A percentile compares a stretch with the other conserved stretches of the same genome.
Evolutionary conservation across 2,113 vertebrate species (phyloP).

Genomic region (Odocoileus hemionus): DNA sequence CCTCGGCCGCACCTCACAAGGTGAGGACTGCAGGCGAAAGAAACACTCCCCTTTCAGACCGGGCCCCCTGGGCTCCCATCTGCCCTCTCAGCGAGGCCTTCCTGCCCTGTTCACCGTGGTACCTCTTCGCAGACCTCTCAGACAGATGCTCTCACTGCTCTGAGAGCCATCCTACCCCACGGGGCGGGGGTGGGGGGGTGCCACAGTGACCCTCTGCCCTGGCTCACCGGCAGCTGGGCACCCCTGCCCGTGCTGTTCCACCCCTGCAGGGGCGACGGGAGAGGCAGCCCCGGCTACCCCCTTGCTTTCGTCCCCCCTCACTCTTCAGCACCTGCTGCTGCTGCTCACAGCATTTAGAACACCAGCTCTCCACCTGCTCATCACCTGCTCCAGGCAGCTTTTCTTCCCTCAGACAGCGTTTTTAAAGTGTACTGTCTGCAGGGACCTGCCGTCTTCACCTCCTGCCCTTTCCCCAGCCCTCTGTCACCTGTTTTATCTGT

Average conservation of each 20-base stretch:
- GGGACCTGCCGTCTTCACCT: neutral
- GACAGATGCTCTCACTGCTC: neutral
- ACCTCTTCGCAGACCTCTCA: neutral
- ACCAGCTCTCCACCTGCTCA: neutral
- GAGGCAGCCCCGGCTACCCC: neutral
- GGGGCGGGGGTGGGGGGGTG: fast-evolving
- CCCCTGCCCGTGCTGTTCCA: neutral
- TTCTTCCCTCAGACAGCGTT: neutral
- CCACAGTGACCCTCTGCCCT: neutral
- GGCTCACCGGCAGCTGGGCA: neutral
- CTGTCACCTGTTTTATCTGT: neutral
- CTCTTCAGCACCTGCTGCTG: neutral
- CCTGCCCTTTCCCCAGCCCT: neutral
- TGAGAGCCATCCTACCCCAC: neutral
- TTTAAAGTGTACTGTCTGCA: neutral
- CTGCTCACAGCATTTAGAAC: neutral
- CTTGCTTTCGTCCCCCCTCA: neutral
- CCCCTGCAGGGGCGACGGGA: neutral
- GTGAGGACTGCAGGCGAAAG: neutral
- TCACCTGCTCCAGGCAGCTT: neutral
- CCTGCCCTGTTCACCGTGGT: neutral
- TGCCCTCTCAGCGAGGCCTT: neutral
- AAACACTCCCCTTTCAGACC: fast-evolving
- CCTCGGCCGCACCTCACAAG: neutral
- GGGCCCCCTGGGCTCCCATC: neutral